Evolutionary conservation across 2,797 vertebrate genomes (phyloP).

Genomic region (Poecilia picta): DNA sequence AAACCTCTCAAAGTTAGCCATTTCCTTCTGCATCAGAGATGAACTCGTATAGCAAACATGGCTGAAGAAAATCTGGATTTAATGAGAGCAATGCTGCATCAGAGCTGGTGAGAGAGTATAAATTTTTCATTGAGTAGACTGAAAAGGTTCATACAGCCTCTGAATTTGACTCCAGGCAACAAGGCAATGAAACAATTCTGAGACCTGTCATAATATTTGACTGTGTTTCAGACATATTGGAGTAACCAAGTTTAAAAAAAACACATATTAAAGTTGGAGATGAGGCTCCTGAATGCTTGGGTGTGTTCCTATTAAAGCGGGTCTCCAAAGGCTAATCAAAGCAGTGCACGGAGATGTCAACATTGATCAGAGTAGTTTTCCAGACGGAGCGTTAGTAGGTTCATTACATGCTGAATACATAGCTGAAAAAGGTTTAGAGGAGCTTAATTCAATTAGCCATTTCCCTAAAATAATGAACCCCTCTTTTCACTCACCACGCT

Average conservation of each 20-base stretch:
- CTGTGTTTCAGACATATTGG: constrained; percentile 35
- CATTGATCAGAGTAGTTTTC: constrained; percentile 61
- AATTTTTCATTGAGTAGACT: constrained; percentile 58
- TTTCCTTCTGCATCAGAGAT: constrained; percentile 35
- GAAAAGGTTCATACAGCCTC: constrained; percentile 39
- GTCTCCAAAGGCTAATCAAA: constrained; percentile 36
- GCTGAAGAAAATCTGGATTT: constrained; percentile 50
- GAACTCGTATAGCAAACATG: constrained; percentile 34
- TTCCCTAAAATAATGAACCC: constrained; percentile 71
- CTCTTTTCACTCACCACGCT: constrained; percentile 41
- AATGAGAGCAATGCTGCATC: constrained; percentile 45
- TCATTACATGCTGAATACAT: constrained; percentile 73
- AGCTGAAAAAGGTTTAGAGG: constrained; percentile 56
- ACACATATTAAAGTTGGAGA: constrained; percentile 20
- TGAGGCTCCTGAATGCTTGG: constrained; percentile 25
- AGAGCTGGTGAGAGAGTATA: constrained; percentile 52
- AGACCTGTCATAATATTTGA: constrained; percentile 42
- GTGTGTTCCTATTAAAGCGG: constrained; percentile 27
- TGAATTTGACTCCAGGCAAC: constrained; percentile 49
- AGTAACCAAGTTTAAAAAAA: constrained; percentile 12
- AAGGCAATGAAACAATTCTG: constrained; percentile 43
- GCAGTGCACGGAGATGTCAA: constrained; percentile 50
- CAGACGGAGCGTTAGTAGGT: constrained; percentile 52
- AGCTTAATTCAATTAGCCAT: constrained; percentile 61
- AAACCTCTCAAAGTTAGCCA: constrained; percentile 55